These are phyloP conservation scores for Zhuqinia jingwanae DNA, from an alignment of 2,888 invertebrate species.

Conservation along the genomic window DNA sequence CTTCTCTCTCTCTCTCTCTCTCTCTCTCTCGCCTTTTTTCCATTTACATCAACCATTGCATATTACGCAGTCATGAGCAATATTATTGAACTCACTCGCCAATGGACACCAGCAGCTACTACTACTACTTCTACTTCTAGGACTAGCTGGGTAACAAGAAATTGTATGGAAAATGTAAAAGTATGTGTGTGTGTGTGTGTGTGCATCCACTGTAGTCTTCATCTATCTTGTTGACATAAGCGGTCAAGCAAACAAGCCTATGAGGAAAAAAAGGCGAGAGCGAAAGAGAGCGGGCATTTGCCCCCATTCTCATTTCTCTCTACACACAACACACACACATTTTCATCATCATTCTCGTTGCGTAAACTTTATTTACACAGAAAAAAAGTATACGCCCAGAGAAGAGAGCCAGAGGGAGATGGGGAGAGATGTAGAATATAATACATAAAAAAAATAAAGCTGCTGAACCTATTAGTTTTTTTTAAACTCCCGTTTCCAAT, in stretches of 20 bases:
- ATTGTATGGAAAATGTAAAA: too few species aligned
- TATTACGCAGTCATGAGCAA: constrained; percentile 14
- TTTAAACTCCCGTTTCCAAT: background rate
- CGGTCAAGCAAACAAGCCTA: constrained; percentile 11
- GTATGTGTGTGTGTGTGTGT: too few species aligned
- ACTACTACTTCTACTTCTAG: too few species aligned
- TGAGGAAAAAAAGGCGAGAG: background rate
- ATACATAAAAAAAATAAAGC: too few species aligned
- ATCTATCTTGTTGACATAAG: constrained; percentile 19
- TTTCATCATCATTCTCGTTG: background rate
- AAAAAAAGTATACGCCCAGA: background rate
- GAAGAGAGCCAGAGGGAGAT: too few species aligned
- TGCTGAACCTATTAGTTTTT: too few species aligned
- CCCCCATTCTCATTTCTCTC: background rate
- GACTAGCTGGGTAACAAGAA: too few species aligned
- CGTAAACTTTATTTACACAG: background rate
- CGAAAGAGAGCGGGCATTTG: too few species aligned
- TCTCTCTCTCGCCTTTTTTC: background rate
- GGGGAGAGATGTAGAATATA: too few species aligned
- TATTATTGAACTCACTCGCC: too few species aligned
- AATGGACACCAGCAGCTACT: too few species aligned
- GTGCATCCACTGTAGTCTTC: too few species aligned
- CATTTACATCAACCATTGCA: background rate
- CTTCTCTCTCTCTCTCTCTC: background rate
- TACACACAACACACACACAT: background rate